phyloP scores from a whole-genome alignment of 2,888 invertebrate species.

The Aleiodes leptofemur region DNA sequence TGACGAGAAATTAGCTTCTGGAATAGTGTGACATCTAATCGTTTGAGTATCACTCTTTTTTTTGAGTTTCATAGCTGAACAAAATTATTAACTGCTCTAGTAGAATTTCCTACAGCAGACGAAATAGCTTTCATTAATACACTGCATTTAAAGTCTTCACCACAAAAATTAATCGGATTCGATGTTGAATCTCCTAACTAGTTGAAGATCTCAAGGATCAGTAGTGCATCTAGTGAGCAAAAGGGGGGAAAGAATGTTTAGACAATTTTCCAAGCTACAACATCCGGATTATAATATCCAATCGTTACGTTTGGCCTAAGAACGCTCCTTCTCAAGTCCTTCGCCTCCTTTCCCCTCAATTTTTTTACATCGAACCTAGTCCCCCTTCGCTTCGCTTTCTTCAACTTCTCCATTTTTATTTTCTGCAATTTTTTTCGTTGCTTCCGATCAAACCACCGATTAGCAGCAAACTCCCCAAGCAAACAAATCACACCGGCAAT shows the following conservation, averaged over 20 bases:
- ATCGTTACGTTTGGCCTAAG: constrained; percentile 30
- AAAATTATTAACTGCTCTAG: too few relatives aligned
- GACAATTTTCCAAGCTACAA: not conserved
- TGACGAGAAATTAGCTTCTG: too few relatives aligned
- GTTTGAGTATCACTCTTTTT: too few relatives aligned
- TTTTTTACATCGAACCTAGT: constrained; percentile 12
- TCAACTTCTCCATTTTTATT: constrained; percentile 10
- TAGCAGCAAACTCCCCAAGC: constrained; percentile 55
- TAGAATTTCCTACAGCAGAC: too few relatives aligned
- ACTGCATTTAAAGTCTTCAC: too few relatives aligned
- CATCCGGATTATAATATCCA: constrained; percentile 9
- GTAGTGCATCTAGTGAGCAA: too few relatives aligned
- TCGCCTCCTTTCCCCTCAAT: not conserved
- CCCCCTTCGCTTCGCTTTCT: not conserved
- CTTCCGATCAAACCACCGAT: constrained; percentile 45
- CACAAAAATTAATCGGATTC: too few relatives aligned
- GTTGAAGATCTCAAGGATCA: too few relatives aligned
- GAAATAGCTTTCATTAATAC: too few relatives aligned
- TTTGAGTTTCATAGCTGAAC: too few relatives aligned
- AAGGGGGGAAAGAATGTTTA: not conserved
- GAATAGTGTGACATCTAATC: too few relatives aligned
- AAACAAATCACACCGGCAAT: constrained; percentile 47
- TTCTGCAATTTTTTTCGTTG: not conserved
- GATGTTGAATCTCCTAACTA: too few relatives aligned
- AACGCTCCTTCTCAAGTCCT: not conserved